Conservation (phyloP, 2,113 vertebrate genomes). For the Ibidorhyncha struthersii region DNA sequence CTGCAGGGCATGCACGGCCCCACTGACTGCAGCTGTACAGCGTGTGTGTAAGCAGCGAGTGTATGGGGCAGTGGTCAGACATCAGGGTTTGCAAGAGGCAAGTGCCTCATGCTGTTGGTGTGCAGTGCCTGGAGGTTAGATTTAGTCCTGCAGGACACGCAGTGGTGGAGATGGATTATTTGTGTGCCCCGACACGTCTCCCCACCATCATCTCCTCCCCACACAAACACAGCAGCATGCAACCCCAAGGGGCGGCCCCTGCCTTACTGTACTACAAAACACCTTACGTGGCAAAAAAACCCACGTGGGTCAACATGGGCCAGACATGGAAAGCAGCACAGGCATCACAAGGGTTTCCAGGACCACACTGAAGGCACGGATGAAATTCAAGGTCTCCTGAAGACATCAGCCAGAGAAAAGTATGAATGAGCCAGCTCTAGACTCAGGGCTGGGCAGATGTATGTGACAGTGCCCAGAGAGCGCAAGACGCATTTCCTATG, state of each 20-base stretch:
- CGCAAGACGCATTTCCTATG: fast-evolving
- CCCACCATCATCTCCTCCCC: background rate
- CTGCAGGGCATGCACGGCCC: background rate
- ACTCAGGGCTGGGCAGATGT: background rate
- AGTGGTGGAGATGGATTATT: background rate
- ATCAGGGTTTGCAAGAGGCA: background rate
- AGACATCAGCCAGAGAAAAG: background rate
- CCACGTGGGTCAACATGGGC: fast-evolving
- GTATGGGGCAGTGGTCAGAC: background rate
- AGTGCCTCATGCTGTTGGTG: no score
- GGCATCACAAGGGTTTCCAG: fast-evolving
- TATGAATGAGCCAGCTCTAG: background rate
- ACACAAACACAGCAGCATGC: background rate
- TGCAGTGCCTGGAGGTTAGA: background rate
- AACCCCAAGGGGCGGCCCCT: background rate
- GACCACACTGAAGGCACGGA: fast-evolving
- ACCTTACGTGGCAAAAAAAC: fast-evolving
- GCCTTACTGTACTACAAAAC: background rate
- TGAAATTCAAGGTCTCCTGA: background rate
- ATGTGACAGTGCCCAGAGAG: background rate
- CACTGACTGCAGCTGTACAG: background rate
- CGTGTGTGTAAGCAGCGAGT: fast-evolving
- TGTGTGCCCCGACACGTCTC: no score
- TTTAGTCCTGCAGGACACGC: background rate
- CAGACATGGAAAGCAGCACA: background rate